Conservation (phyloP, 2,888 invertebrate species). For the Sclerodermus sp. region DNA sequence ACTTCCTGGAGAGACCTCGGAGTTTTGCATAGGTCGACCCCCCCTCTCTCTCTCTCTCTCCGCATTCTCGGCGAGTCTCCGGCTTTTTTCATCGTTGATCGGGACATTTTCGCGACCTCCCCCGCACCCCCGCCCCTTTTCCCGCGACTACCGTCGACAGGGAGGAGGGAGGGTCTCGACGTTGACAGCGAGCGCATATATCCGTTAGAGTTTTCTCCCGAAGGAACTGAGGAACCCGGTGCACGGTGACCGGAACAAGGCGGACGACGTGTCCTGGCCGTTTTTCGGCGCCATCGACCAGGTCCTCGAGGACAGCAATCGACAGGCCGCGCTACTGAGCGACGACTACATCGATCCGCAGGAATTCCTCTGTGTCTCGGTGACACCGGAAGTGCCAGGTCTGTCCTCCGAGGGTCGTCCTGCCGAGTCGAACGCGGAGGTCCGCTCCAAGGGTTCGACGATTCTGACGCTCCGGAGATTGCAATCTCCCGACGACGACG, state of each 20-base stretch:
- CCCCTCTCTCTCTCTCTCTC: too few species aligned
- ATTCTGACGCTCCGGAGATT: too few species aligned
- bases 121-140: not conserved
- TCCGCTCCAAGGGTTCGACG: not conserved
- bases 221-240: conserved; percentile 48
- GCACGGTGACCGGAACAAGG: conserved; percentile 47
- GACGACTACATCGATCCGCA: conserved; percentile 38
- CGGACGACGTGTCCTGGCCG: conserved; percentile 49
- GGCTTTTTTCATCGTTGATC: too few species aligned
- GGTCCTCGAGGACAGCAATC: conserved; percentile 31
- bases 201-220: not conserved
- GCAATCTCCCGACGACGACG: too few species aligned
- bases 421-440: too few species aligned
- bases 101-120: not conserved
- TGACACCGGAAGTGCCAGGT: conserved; percentile 25
- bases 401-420: conserved; percentile 16
- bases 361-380: conserved; percentile 45
- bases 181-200: too few species aligned
- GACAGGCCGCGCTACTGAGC: conserved; percentile 23
- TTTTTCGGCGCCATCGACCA: conserved; percentile 48
- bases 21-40: too few species aligned
- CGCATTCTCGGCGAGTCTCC: too few species aligned
- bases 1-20: too few species aligned
- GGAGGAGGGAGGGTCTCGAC: too few species aligned
- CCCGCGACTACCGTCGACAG: not conserved